Evolutionary conservation across 1,140 invertebrate species (phyloP).

Genomic region (Drosophila pseudoananassae): DNA sequence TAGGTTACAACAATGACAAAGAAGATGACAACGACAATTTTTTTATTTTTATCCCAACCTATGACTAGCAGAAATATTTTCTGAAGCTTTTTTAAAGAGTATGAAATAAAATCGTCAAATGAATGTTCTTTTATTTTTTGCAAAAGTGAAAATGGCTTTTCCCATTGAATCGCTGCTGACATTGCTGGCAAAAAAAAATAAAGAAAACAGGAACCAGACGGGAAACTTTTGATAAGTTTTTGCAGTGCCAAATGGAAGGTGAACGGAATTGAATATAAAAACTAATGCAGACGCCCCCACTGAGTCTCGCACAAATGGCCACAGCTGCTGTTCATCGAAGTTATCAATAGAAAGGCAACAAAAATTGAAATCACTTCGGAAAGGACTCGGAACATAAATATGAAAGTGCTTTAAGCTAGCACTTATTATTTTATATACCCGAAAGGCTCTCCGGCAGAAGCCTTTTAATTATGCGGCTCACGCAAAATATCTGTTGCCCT

Average conservation of each 20-base stretch:
- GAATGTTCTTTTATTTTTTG: slow-evolving; percentile 18
- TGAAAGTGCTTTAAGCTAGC: slow-evolving; percentile 6
- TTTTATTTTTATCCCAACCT: not conserved
- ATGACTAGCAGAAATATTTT: slow-evolving; percentile 1
- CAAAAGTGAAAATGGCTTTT: slow-evolving; percentile 43
- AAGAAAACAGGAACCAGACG: slow-evolving; percentile 20
- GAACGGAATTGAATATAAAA: slow-evolving; percentile 68
- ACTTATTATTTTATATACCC: slow-evolving; percentile 14
- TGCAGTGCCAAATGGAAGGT: slow-evolving; percentile 48
- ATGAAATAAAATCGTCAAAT: slow-evolving; percentile 34
- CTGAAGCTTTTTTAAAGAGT: slow-evolving; percentile 7
- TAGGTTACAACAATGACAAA: not conserved
- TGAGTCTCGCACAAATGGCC: slow-evolving; percentile 27
- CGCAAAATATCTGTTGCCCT: slow-evolving; percentile 51
- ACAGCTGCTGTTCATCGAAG: slow-evolving; percentile 52
- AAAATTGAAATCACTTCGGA: slow-evolving; percentile 42
- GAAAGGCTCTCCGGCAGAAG: slow-evolving; percentile 3
- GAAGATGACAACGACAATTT: not conserved
- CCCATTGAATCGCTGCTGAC: slow-evolving; percentile 34
- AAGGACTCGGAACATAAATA: not conserved
- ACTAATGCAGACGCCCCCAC: slow-evolving; percentile 55
- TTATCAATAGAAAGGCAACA: slow-evolving; percentile 7
- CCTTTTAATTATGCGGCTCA: slow-evolving; percentile 59
- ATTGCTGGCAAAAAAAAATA: slow-evolving; percentile 29
- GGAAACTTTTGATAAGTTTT: slow-evolving; percentile 57